These are phyloP conservation scores for Rosalia funebris DNA, from an alignment of 2,888 invertebrate species.

Conservation along the genomic window DNA sequence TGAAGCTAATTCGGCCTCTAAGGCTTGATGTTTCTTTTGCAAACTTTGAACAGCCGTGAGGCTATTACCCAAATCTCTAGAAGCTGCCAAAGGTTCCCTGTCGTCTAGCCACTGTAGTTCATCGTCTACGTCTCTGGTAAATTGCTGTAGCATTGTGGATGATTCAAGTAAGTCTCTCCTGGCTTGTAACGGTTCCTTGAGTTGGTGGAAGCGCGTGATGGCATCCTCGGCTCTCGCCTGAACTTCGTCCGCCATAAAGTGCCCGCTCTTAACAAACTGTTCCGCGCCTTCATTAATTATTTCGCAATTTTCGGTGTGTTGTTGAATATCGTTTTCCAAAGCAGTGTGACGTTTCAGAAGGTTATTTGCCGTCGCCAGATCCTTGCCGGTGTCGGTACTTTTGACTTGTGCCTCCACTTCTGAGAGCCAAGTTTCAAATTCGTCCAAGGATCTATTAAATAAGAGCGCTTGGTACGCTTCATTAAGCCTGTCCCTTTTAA, in stretches of 20 bases:
- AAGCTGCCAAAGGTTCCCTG: conserved; percentile 76
- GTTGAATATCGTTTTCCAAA: conserved; percentile 86
- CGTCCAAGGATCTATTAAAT: conserved; percentile 89
- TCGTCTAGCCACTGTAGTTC: conserved; percentile 91
- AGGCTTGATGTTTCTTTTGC: conserved; percentile 91
- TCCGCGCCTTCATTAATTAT: conserved; percentile 82
- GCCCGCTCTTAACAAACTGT: conserved; percentile 80
- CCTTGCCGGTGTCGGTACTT: conserved; percentile 85
- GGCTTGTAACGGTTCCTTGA: conserved; percentile 91
- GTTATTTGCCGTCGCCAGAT: conserved; percentile 85
- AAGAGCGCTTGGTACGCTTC: conserved; percentile 92
- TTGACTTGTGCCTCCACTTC: conserved; percentile 80
- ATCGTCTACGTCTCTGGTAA: conserved; percentile 91
- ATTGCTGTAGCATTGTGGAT: conserved; percentile 86
- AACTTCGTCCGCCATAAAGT: conserved; percentile 92
- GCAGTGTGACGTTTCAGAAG: conserved; percentile 82
- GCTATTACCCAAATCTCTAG: conserved; percentile 71
- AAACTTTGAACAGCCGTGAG: conserved; percentile 85
- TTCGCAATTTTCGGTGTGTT: conserved; percentile 85
- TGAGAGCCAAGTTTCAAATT: conserved; percentile 93
- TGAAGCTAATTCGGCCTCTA: conserved; percentile 89
- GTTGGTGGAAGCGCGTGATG: conserved; percentile 68
- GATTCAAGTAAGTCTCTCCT: conserved; percentile 93
- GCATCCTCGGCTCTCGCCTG: conserved; percentile 75
- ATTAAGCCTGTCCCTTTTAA: conserved; percentile 85